A percentile compares a stretch with the other conserved stretches of the same genome.
phyloP scores from a whole-genome alignment of 2,888 invertebrate genomes.

The Lissocephala sabroskyi region DNA sequence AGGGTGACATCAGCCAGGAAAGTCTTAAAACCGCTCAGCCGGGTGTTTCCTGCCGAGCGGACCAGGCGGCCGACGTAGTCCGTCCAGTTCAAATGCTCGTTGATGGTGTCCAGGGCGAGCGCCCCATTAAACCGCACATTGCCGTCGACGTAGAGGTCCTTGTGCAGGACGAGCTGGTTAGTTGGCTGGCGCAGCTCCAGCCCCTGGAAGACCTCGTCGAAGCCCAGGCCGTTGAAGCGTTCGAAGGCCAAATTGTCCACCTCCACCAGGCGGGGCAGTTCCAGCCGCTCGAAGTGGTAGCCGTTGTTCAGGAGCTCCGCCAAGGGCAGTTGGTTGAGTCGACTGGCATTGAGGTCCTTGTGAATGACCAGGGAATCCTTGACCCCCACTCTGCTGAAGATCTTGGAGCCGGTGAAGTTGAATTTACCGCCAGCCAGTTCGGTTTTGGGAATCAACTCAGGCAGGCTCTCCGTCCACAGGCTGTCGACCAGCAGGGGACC shows the following conservation, averaged over 20 bases:
- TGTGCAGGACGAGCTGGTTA: conserved; percentile 50
- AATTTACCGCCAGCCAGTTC: conserved; percentile 8
- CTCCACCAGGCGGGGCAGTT: conserved; percentile 31
- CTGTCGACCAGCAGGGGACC: conserved; percentile 34
- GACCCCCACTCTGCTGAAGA: conserved; percentile 46
- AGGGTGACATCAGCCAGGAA: conserved; percentile 45
- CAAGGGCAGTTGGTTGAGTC: conserved; percentile 43
- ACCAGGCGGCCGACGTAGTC: conserved; percentile 44
- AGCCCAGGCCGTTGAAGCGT: conserved; percentile 56
- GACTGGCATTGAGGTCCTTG: conserved; percentile 23
- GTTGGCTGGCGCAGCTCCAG: conserved; percentile 14
- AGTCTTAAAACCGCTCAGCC: conserved; percentile 44
- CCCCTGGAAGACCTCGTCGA: conserved; percentile 49
- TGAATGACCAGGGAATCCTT: conserved; percentile 22
- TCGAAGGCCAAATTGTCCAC: conserved; percentile 47
- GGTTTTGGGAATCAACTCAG: conserved; percentile 47
- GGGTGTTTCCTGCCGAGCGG: conserved; percentile 35
- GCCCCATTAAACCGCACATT: conserved; percentile 48
- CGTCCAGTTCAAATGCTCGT: conserved; percentile 48
- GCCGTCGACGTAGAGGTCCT: conserved; percentile 63
- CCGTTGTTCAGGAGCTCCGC: conserved; percentile 36
- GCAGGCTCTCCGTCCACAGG: conserved; percentile 31
- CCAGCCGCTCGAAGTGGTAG: conserved; percentile 44
- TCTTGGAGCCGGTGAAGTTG: conserved; percentile 40
- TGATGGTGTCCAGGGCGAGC: conserved; percentile 47